Conservation (phyloP, 2,797 vertebrate species). For the Bryconaethiops microstoma region DNA sequence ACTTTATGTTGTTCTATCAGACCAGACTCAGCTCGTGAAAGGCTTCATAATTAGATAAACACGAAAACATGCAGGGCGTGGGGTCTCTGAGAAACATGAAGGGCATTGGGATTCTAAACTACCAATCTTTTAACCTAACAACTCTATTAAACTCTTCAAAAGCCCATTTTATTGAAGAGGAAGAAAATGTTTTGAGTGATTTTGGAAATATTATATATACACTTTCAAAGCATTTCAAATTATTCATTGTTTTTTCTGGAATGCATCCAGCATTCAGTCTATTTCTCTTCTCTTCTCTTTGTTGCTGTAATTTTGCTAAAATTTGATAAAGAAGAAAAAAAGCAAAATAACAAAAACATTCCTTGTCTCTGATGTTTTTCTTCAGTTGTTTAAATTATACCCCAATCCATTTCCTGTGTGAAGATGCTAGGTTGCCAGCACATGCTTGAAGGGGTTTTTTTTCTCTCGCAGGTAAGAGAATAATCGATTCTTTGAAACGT, state of each 20-base stretch:
- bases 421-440: constrained; percentile 1
- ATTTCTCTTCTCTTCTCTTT: constrained; percentile 13
- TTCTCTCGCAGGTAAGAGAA: constrained; percentile 11
- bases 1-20: neutral
- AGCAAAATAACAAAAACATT: constrained; percentile 1
- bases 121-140: neutral
- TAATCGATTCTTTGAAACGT: constrained; percentile 55
- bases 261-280: constrained; percentile 10
- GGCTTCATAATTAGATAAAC: neutral
- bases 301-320: neutral
- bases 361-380: neutral
- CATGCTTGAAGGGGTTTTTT: constrained; percentile 1
- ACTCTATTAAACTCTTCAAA: neutral
- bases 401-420: neutral
- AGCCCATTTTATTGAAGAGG: too few species aligned
- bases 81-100: neutral
- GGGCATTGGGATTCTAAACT: neutral
- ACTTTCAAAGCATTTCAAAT: constrained; percentile 25
- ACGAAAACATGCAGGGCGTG: neutral
- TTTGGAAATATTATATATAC: neutral
- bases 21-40: neutral
- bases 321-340: constrained; percentile 2
- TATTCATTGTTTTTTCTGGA: neutral
- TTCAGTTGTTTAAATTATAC: neutral
- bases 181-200: neutral